phyloP scores from a whole-genome alignment of 2,797 vertebrate genomes.

The Crax fasciolata region DNA sequence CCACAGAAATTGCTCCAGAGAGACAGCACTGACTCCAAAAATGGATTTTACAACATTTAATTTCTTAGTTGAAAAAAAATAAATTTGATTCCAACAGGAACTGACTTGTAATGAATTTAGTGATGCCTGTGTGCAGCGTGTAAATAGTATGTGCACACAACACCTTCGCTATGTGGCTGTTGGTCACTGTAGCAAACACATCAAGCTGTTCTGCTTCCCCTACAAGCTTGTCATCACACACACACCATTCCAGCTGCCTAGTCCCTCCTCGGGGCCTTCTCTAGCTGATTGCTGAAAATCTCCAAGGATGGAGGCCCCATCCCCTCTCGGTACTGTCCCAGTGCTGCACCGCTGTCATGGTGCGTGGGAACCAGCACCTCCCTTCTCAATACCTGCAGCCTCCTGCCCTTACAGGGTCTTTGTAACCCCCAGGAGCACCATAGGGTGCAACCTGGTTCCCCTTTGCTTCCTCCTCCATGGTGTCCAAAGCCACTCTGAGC shows the following conservation, averaged over 20 bases:
- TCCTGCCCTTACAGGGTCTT: background rate
- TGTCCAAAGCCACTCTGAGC: background rate
- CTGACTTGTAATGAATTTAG: background rate
- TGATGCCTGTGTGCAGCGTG: slow-evolving; percentile 2
- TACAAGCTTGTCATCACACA: slow-evolving; percentile 4
- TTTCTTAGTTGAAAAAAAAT: background rate
- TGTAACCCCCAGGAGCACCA: background rate
- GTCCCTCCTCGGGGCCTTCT: background rate
- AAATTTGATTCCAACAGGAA: background rate
- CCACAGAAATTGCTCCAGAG: slow-evolving; percentile 14
- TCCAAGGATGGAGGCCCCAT: background rate
- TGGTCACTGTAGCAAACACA: background rate
- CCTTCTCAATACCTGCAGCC: background rate
- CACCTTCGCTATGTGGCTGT: slow-evolving; percentile 5
- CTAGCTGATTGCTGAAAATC: background rate
- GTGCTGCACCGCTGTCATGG: background rate
- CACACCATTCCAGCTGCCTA: background rate
- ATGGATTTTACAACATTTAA: background rate
- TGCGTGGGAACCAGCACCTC: background rate
- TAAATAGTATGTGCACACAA: slow-evolving; percentile 31
- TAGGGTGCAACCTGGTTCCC: accelerated
- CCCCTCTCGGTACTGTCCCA: background rate
- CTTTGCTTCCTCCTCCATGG: background rate
- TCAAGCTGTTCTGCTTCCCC: background rate
- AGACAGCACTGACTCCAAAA: background rate